Percentiles rank a stretch among this genome's conserved stretches.
Evolutionary conservation across 2,113 vertebrate species (phyloP).

Genomic region (Antigone vipio): DNA sequence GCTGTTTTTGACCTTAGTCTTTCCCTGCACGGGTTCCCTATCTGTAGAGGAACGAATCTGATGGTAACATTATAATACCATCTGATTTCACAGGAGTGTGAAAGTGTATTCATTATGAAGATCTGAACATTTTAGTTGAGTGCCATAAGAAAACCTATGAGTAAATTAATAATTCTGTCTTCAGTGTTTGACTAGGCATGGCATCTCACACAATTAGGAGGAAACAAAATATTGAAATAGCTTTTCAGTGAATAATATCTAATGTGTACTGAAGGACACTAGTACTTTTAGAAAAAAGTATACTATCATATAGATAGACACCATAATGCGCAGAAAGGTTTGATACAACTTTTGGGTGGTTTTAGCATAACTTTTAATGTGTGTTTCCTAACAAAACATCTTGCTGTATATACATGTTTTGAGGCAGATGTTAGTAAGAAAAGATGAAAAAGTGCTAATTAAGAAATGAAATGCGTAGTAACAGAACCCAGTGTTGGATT

Average conservation of each 20-base stretch:
- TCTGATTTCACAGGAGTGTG: background rate
- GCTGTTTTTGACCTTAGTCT: background rate
- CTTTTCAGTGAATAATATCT: background rate
- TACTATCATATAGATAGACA: background rate
- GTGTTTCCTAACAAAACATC: background rate
- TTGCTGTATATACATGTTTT: background rate
- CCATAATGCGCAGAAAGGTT: background rate
- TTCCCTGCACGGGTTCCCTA: background rate
- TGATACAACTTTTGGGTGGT: background rate
- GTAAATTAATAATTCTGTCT: background rate
- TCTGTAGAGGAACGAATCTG: background rate
- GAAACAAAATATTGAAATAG: background rate
- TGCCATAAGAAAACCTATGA: background rate
- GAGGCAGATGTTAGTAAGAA: background rate
- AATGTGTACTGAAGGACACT: background rate
- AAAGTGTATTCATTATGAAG: background rate
- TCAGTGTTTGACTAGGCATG: background rate
- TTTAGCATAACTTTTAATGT: background rate
- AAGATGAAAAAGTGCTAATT: background rate
- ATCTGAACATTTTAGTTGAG: background rate
- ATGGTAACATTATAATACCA: background rate
- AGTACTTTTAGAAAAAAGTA: accelerated
- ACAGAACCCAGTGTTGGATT: background rate
- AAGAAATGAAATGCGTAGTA: background rate
- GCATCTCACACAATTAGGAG: background rate